phyloP scores from a whole-genome alignment of 1,140 invertebrate species.

The Xylocopa sonorina region DNA sequence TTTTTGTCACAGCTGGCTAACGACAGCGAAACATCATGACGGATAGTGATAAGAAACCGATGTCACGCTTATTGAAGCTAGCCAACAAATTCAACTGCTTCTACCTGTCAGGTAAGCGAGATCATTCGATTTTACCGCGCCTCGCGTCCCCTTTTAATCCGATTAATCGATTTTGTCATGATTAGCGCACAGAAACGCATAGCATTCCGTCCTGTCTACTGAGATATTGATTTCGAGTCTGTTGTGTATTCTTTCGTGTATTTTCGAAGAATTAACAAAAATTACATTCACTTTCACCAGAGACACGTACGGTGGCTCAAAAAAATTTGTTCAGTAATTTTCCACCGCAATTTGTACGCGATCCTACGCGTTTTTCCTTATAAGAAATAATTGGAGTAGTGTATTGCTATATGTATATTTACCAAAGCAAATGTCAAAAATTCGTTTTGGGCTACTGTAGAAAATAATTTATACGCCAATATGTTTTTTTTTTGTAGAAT shows the following conservation, averaged over 20 bases:
- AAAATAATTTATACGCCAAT: not conserved
- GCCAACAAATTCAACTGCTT: slow-evolving; percentile 93
- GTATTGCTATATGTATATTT: slow-evolving; percentile 28
- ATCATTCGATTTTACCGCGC: not conserved
- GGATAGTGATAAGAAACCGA: slow-evolving; percentile 81
- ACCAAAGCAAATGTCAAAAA: not conserved
- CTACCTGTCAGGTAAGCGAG: slow-evolving; percentile 88
- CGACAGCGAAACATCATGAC: slow-evolving; percentile 78
- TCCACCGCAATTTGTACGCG: too few relatives aligned
- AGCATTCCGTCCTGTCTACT: slow-evolving; percentile 55
- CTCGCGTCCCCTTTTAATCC: not conserved
- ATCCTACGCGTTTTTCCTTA: not conserved
- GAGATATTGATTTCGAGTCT: slow-evolving; percentile 73
- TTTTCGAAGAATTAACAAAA: slow-evolving; percentile 31
- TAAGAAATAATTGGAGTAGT: slow-evolving; percentile 33
- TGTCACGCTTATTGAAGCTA: slow-evolving; percentile 88
- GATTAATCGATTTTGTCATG: not conserved
- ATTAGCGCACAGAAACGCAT: slow-evolving; percentile 45
- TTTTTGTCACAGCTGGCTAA: slow-evolving; percentile 70
- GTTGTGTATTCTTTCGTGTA: slow-evolving; percentile 64
- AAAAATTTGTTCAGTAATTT: too few relatives aligned
- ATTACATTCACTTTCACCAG: not conserved
- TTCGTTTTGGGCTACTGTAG: not conserved
- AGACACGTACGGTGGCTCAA: too few relatives aligned
- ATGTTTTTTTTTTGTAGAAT: not conserved